A percentile compares a stretch with the other conserved stretches of the same genome.
Evolutionary conservation across 2,888 invertebrate species (phyloP).

Genomic region (Crossocerus cetratus): DNA sequence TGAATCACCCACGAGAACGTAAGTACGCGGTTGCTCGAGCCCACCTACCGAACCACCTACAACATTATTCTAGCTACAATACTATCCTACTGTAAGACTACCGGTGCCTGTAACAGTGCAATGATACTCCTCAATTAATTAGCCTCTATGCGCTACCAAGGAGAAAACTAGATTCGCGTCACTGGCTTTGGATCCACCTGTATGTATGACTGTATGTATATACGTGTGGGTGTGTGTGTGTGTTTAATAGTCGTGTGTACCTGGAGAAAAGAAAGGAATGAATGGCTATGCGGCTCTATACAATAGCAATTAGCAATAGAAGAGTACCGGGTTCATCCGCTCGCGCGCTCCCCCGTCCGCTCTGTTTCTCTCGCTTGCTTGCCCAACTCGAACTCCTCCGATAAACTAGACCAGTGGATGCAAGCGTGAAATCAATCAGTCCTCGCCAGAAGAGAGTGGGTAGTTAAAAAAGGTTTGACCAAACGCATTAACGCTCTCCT

Average conservation of each 20-base stretch:
- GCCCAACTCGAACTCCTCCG: not conserved
- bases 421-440: too few species aligned
- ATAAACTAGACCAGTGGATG: too few species aligned
- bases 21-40: not conserved
- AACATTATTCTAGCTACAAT: constrained; percentile 22
- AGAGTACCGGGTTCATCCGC: constrained; percentile 13
- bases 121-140: constrained; percentile 50
- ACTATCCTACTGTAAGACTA: constrained; percentile 47
- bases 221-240: constrained; percentile 37
- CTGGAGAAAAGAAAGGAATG: constrained; percentile 50
- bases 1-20: constrained; percentile 22
- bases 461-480: too few species aligned
- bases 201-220: not conserved
- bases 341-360: not conserved
- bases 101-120: constrained; percentile 49
- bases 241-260: constrained; percentile 21
- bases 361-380: not conserved
- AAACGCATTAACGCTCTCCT: too few species aligned
- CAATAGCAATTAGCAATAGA: constrained; percentile 35
- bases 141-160: constrained; percentile 51
- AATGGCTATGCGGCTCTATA: constrained; percentile 48
- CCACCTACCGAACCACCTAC: not conserved
- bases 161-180: constrained; percentile 52
- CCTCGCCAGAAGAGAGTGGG: too few species aligned
- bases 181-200: too few species aligned